phyloP scores from a whole-genome alignment of 1,140 invertebrate species.

The Drosophila navojoa region DNA sequence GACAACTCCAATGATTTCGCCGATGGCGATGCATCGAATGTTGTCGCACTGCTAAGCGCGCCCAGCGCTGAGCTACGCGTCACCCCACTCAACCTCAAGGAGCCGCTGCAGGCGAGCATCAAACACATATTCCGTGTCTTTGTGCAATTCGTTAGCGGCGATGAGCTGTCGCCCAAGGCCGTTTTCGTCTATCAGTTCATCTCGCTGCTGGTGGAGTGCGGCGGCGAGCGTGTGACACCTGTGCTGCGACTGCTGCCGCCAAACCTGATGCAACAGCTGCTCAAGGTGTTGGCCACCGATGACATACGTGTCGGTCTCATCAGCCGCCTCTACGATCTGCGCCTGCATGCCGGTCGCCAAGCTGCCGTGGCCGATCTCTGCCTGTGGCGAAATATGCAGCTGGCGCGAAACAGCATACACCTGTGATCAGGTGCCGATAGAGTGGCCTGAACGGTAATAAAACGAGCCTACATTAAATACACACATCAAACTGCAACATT shows the following conservation, averaged over 20 bases:
- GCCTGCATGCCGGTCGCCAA: conserved; percentile 88
- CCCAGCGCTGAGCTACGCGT: conserved; percentile 43
- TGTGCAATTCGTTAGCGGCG: conserved; percentile 89
- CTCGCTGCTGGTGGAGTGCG: conserved; percentile 91
- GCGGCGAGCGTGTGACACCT: conserved; percentile 89
- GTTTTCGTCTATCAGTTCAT: conserved; percentile 94
- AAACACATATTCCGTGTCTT: conserved; percentile 90
- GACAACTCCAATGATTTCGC: conserved; percentile 86
- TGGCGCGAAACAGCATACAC: conserved; percentile 84
- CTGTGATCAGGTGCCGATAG: conserved; percentile 40
- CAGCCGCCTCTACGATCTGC: conserved; percentile 89
- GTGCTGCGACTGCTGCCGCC: conserved; percentile 93
- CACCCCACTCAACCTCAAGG: conserved; percentile 84
- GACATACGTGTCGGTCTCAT: conserved; percentile 79
- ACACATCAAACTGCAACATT: conserved; percentile 17
- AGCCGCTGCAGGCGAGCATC: conserved; percentile 87
- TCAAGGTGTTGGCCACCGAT: conserved; percentile 87
- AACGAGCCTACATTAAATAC: conserved; percentile 48
- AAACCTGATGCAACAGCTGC: conserved; percentile 90
- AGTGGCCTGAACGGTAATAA: conserved; percentile 24
- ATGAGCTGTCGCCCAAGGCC: conserved; percentile 92
- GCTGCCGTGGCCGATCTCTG: conserved; percentile 92
- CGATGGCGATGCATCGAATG: conserved; percentile 83
- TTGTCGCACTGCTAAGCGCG: conserved; percentile 37
- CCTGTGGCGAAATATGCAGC: conserved; percentile 90